Percentiles rank a stretch among this genome's conserved stretches.
These are phyloP conservation scores for Chamaea fasciata DNA, from an alignment of 2,113 vertebrate genomes.

Conservation along the genomic window DNA sequence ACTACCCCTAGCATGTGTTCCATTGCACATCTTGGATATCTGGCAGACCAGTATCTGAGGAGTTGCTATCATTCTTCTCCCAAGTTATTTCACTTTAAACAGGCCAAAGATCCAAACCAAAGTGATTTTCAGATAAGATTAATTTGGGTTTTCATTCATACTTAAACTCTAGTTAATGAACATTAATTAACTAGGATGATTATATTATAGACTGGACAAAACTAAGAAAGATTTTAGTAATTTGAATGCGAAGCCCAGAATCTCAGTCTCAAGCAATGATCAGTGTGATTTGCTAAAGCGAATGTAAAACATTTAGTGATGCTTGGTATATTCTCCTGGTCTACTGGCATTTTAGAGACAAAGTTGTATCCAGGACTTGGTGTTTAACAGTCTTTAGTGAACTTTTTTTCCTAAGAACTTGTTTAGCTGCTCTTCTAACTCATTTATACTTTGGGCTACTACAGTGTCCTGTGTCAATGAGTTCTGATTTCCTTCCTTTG, in stretches of 20 bases:
- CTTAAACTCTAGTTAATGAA: neutral
- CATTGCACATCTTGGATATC: neutral
- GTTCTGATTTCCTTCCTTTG: neutral
- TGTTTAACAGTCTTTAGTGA: neutral
- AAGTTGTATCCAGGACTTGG: neutral
- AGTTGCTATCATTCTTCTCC: neutral
- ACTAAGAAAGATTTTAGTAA: neutral
- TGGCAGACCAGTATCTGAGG: neutral
- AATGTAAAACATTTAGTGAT: neutral
- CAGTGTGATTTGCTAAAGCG: neutral
- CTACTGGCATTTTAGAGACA: neutral
- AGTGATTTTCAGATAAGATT: neutral
- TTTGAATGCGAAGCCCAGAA: neutral
- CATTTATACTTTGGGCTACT: neutral
- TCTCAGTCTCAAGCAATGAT: neutral
- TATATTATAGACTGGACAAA: neutral
- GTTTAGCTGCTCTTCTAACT: neutral
- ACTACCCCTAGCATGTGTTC: neutral
- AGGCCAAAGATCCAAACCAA: neutral
- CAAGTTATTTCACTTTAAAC: neutral
- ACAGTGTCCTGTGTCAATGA: neutral
- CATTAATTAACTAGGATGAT: neutral
- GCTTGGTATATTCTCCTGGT: neutral
- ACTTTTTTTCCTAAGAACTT: neutral
- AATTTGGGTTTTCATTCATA: neutral